These are phyloP conservation scores for Elephantulus edwardii DNA, from an alignment of 2,113 vertebrate species.

Conservation along the genomic window DNA sequence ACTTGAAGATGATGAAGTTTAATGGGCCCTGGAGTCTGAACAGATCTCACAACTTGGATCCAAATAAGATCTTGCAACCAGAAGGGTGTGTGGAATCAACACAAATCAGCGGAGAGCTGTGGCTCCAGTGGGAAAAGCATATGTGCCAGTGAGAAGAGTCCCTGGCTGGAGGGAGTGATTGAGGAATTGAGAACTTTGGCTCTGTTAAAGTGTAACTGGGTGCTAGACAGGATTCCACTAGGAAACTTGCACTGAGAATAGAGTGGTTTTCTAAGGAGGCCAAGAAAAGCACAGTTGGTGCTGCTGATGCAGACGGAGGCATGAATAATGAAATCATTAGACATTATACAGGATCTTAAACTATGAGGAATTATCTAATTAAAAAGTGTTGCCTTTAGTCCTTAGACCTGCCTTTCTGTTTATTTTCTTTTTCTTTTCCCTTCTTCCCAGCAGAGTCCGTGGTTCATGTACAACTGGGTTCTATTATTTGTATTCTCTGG, in stretches of 20 bases:
- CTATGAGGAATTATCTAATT: constrained; percentile 66
- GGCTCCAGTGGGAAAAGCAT: constrained; percentile 58
- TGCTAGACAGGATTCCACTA: constrained; percentile 68
- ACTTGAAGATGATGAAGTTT: constrained; percentile 81
- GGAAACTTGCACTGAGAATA: constrained; percentile 54
- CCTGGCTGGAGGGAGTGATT: constrained; percentile 49
- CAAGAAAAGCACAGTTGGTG: constrained; percentile 71
- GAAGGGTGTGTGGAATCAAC: constrained; percentile 59
- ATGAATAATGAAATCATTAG: constrained; percentile 64
- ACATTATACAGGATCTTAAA: constrained; percentile 54
- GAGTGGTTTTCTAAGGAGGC: constrained; percentile 40
- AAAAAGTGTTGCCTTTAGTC: constrained; percentile 44
- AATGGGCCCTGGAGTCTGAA: constrained; percentile 76
- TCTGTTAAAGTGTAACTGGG: constrained; percentile 57
- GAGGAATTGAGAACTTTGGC: constrained; percentile 69
- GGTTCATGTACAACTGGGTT: constrained; percentile 22
- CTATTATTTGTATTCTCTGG: constrained; percentile 59
- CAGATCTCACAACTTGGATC: constrained; percentile 73
- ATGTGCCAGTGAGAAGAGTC: constrained; percentile 67
- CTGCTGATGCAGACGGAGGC: constrained; percentile 42
- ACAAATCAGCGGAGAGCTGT: constrained; percentile 63
- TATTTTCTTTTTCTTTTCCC: constrained; percentile 44
- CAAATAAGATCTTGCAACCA: constrained; percentile 64
- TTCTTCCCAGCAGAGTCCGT: constrained; percentile 41
- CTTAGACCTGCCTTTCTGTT: constrained; percentile 42